Conservation (phyloP, 2,797 vertebrate genomes). For the Urosaurus nigricauda region DNA sequence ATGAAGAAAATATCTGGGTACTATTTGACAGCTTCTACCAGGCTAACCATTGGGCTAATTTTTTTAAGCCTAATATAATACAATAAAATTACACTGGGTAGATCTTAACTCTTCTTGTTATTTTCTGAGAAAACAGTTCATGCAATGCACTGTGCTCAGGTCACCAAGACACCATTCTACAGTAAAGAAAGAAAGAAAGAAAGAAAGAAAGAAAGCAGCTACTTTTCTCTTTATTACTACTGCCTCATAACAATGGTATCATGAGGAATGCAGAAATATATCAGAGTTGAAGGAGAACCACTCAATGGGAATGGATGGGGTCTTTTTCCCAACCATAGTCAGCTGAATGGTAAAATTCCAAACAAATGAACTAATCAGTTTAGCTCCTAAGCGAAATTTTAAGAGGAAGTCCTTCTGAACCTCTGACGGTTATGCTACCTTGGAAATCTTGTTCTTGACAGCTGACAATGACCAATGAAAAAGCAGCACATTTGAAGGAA, state of each 20-base stretch:
- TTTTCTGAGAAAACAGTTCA: background rate
- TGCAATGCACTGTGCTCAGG: background rate
- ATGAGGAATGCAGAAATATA: background rate
- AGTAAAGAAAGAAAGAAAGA: no score
- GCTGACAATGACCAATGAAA: no score
- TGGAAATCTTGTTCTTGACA: no score
- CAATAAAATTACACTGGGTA: background rate
- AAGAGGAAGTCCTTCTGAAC: background rate
- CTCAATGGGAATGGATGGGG: background rate
- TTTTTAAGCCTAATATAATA: background rate
- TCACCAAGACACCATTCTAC: background rate
- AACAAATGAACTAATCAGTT: background rate
- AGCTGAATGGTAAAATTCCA: background rate
- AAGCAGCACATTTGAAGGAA: no score
- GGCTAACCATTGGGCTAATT: background rate
- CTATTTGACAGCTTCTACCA: background rate
- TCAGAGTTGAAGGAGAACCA: background rate
- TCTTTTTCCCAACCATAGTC: background rate
- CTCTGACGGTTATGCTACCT: no score
- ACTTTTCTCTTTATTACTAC: background rate
- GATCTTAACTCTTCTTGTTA: background rate
- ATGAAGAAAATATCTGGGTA: slow-evolving; percentile 27
- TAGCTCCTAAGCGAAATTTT: background rate
- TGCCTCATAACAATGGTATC: background rate
- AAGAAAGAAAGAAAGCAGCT: background rate